Evolutionary conservation across 2,797 vertebrate species (phyloP), one percentile per base, ranked within the genome.

Genomic region (Anableps anableps): DNA sequence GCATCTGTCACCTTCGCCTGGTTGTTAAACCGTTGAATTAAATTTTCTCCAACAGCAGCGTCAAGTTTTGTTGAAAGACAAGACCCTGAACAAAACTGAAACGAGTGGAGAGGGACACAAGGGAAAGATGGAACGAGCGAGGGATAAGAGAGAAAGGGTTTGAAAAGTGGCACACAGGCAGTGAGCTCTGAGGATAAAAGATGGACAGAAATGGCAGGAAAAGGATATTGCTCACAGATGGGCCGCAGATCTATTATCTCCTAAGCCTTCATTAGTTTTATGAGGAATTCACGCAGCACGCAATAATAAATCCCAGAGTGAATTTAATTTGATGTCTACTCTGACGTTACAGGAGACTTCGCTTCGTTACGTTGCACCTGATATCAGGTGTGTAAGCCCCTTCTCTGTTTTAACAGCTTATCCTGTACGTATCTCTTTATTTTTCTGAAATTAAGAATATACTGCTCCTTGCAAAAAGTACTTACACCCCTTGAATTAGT

Each of bases 221-320:
- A 85, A 88, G 79, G 83, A 89, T 88, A 92, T 88, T 88, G 82
- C 78, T 68, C 83, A 77, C 77, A 83, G 83, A 82, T 83, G 34
- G 48, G 29, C 16, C 72, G 3, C 36, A 55, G 43, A 80, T 90
- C 80, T 60, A 71, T 88, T 85, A 83, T 85, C 77, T 77, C 50
- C 19, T 21, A 77, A 43, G 73, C 36, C 81, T 82, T 85, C 81
- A 81, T 88, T 86, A 70, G 73, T 79, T 91, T 85, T 81, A 89
- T 87, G 31, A 86, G 85, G 77, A 89, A 79, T 72, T 79, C 73
- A 31, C 29, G 68, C 74, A 79, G 16, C 29, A 26, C 76, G 77
- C 31, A 34, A 64, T 77, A 72, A 87, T 84, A 77, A 76, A 86
- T 83, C 82, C 80, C 70, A 2, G 3, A n/a, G 71, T 29, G 73